phyloP scores from a whole-genome alignment of 2,888 invertebrate species.

The Calephelis perditalis region DNA sequence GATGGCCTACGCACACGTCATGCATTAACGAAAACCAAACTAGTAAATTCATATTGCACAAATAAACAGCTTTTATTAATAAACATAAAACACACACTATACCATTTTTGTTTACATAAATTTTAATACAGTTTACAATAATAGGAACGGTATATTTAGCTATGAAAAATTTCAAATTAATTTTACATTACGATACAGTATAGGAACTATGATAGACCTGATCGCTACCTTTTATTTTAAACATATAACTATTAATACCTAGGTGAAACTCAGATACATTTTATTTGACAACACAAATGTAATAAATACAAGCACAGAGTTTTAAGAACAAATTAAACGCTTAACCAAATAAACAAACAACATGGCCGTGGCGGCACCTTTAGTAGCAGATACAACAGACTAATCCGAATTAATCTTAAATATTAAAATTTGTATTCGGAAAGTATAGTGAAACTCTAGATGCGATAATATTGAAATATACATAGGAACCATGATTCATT shows the following conservation, averaged over 20 bases:
- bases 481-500: slow-evolving; percentile 79
- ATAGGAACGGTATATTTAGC: slow-evolving; percentile 77
- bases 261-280: slow-evolving; percentile 44
- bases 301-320: slow-evolving; percentile 38
- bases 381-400: slow-evolving; percentile 73
- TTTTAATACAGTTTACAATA: slow-evolving; percentile 68
- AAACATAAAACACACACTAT: slow-evolving; percentile 44
- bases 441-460: slow-evolving; percentile 78
- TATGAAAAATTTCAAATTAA: slow-evolving; percentile 76
- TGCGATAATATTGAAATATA: slow-evolving; percentile 79
- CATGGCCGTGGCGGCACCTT: slow-evolving; percentile 71
- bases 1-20: slow-evolving; percentile 39
- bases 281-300: slow-evolving; percentile 55
- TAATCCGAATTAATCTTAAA: slow-evolving; percentile 77
- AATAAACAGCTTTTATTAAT: slow-evolving; percentile 39
- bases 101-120: slow-evolving; percentile 50
- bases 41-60: slow-evolving; percentile 28
- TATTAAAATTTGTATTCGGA: slow-evolving; percentile 78
- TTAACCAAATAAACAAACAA: slow-evolving; percentile 65
- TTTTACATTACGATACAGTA: slow-evolving; percentile 74
- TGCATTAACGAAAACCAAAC: slow-evolving; percentile 30
- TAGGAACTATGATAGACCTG: slow-evolving; percentile 76
- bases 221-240: slow-evolving; percentile 68
- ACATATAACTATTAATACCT: slow-evolving; percentile 57
- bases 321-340: slow-evolving; percentile 38